Base-by-base conservation (phyloP, 2,113 vertebrate species). In the Ceyx margarethae region DNA sequence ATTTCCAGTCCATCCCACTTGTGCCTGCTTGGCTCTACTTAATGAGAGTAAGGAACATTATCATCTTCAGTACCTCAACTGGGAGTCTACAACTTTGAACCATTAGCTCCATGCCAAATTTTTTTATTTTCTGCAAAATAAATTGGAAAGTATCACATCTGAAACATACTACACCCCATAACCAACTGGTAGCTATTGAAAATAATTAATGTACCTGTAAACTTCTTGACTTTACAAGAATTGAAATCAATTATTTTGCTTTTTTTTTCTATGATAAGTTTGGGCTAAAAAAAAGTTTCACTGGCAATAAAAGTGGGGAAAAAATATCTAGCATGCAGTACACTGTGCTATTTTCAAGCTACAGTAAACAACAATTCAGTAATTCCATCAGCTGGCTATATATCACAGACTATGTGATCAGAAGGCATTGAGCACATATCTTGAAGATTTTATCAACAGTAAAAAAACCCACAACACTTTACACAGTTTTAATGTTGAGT, bases 321-420 rank as follows among this genome's bases (percentile, higher is more conserved):
- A 53, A 12, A 43, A 28, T 12, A 7, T 5, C 6, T 3, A 71
- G 12, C 5, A 28, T 6, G 7, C 5, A 75, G 21, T 42, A 37
- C 21, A 45, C 40, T 65, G 9, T 43, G 20, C 12, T 31, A 4
- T 28, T 57, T 68, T 35, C 26, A 43, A 67, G 28, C 56, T 64
- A 43, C 6, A 67, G 8, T 8, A 56, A 91, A 84, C 4, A 67
- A 9, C 22, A 66, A 73, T n/a, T 74, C 31, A 65, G 17, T 29
- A 76, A 40, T 35, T 89, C n/a, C 26, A 31, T 35, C n/a, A 53
- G 13, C 6, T 48, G 14, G 8, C 16, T 58, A 3, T 7, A 7
- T 10, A 20, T 62, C 57, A 43, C 28, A 74, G 33, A 21, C 33
- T 48, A 25, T 8, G 12, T 53, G 46, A 58, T 46, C 0, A 0